Conservation (phyloP, 2,797 vertebrate genomes). For the Phaenicophaeus curvirostris region DNA sequence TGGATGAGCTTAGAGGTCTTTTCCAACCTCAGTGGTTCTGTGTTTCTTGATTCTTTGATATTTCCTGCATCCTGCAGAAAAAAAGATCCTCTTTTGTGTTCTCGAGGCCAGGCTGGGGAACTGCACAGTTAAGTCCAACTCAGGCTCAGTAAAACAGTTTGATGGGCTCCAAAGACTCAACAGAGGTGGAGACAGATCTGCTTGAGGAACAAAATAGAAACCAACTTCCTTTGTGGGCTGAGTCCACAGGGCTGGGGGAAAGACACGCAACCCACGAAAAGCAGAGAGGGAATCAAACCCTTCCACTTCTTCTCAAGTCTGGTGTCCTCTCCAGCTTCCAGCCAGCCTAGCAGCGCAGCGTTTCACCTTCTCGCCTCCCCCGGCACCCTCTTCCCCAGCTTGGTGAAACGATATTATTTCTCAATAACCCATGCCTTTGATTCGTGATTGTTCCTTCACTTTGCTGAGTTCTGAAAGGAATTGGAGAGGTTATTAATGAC, state of each 20-base stretch:
- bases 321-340: not conserved
- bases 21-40: too few relatives aligned
- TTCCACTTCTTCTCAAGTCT: not conserved
- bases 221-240: not conserved
- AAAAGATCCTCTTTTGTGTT: not conserved
- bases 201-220: not conserved
- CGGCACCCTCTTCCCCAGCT: not conserved
- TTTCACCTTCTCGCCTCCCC: slow-evolving; percentile 18
- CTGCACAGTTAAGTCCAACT: not conserved
- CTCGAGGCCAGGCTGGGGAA: not conserved
- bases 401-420: slow-evolving; percentile 1
- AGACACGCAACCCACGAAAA: not conserved
- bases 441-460: slow-evolving; percentile 58
- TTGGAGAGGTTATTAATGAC: slow-evolving; percentile 63
- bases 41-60: too few relatives aligned
- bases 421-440: slow-evolving; percentile 52
- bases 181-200: not conserved
- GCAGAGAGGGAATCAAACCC: not conserved
- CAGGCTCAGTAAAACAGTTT: not conserved
- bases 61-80: not conserved
- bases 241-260: not conserved
- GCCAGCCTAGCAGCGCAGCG: not conserved
- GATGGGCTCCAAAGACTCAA: not conserved
- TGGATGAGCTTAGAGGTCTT: too few relatives aligned
- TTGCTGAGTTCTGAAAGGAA: slow-evolving; percentile 55